Percentiles rank a stretch among this genome's conserved stretches.
These are phyloP conservation scores for Sarcophilus harrisii DNA, from an alignment of 2,797 vertebrate species.

Conservation along the genomic window DNA sequence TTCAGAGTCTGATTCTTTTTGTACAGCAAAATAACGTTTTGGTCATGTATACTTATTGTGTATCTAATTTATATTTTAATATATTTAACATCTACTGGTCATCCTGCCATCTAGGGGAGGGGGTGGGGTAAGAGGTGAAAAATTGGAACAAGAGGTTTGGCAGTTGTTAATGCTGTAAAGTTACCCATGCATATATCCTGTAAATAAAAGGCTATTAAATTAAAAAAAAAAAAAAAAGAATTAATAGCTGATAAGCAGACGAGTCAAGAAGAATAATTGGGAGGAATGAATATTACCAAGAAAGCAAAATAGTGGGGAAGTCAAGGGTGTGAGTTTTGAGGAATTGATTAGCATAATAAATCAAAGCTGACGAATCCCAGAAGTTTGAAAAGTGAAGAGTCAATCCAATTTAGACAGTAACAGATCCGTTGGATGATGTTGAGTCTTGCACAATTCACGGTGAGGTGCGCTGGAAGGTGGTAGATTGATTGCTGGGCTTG, in stretches of 20 bases:
- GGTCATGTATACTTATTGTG: too few relatives aligned
- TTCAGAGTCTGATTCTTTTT: too few relatives aligned
- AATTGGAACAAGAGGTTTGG: too few relatives aligned
- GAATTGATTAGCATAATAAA: conserved; percentile 39
- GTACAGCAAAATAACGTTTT: too few relatives aligned
- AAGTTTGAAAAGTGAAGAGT: background rate
- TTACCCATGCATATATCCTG: too few relatives aligned
- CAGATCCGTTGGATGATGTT: background rate
- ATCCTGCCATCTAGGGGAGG: too few relatives aligned
- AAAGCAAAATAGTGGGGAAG: conserved; percentile 43
- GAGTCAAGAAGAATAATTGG: conserved; percentile 38
- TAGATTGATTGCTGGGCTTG: background rate
- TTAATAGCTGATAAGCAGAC: conserved; percentile 40
- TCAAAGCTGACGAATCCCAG: conserved; percentile 36
- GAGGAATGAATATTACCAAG: conserved; percentile 51
- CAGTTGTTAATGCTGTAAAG: too few relatives aligned
- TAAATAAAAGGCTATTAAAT: too few relatives aligned
- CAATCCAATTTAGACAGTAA: background rate
- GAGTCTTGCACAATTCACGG: background rate
- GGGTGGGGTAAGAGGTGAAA: too few relatives aligned
- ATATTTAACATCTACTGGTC: too few relatives aligned
- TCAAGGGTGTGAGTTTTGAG: conserved; percentile 38
- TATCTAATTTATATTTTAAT: too few relatives aligned
- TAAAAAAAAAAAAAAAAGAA: too few relatives aligned
- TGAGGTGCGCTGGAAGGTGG: background rate